phyloP scores from a whole-genome alignment of 2,113 vertebrate genomes.

The Parotia lawesii region DNA sequence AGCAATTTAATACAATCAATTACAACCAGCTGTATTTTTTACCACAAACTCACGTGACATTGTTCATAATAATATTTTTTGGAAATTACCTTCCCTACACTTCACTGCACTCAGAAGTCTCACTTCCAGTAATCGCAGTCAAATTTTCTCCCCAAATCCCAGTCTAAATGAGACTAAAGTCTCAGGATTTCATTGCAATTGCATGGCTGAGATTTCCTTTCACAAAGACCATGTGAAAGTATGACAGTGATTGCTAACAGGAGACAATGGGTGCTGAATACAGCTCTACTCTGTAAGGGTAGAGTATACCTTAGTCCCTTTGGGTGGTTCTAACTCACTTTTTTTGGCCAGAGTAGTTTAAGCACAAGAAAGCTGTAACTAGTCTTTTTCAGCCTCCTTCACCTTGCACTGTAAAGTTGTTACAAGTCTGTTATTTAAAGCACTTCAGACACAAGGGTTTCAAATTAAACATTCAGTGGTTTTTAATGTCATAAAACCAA shows the following conservation, averaged over 20 bases:
- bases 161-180: neutral
- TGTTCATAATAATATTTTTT: neutral
- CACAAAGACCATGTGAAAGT: neutral
- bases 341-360: neutral
- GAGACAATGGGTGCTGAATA: neutral
- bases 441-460: neutral
- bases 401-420: neutral
- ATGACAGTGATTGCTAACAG: neutral
- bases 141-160: neutral
- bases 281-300: neutral
- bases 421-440: neutral
- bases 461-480: neutral
- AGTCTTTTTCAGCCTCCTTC: neutral
- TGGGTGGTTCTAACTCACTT: neutral
- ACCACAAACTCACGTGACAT: neutral
- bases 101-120: neutral
- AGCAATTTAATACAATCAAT: neutral
- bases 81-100: neutral
- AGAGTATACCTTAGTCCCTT: neutral
- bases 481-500: neutral
- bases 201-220: neutral
- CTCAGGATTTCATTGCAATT: neutral
- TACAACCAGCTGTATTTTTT: neutral
- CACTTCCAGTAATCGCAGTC: neutral
- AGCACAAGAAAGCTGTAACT: neutral